Evolutionary conservation across 2,888 invertebrate genomes (phyloP), one percentile per base, ranked within the genome.

Genomic region (Aspidiotus rigidus): DNA sequence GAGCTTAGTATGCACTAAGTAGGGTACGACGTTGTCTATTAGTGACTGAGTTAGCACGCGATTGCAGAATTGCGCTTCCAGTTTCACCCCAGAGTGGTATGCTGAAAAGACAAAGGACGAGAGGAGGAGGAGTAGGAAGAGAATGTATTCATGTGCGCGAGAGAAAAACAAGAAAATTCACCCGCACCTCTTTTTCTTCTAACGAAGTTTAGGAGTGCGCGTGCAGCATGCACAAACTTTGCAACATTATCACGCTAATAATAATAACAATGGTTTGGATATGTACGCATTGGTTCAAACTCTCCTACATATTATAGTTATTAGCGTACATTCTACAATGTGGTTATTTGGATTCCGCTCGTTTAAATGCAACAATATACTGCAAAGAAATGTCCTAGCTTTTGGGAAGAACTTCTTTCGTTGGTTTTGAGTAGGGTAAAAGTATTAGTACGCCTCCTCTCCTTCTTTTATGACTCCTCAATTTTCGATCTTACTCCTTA

Each of bases 1-100:
- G 16, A 49, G 57, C 28, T 28, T 28, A 28, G 28, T 28, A 28
- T 28, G 28, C 28, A 28, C 28, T 44, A 59, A 66, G 44, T 57
- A 59, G 66, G 66, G 57, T 66, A 66, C 57, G 49, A 66, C 44
- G 57, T 66, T 66, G 66, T 64, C 66, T 66, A 59, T 57, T 66
- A 66, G 59, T n/a, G 42, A 16, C 55, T 16, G 44, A 40, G 16
- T n/a, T 41, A 59, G 56, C 66, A 66, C 66, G 66, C 66, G 57
- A 66, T 66, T 66, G 56, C 56, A 41, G 44, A 44, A 57, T 66
- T 41, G 44, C 28, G 57, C 57, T 28, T 28, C 28, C 28, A 28
- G 56, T 44, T 28, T 44, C 66, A 11, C 66, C 44, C 54, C 63
- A 28, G 28, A 28, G 28, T 28, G 28, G 28, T 28, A 28, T 28